phyloP scores from a whole-genome alignment of 2,888 invertebrate genomes.

The Eutolmus rufibarbis region DNA sequence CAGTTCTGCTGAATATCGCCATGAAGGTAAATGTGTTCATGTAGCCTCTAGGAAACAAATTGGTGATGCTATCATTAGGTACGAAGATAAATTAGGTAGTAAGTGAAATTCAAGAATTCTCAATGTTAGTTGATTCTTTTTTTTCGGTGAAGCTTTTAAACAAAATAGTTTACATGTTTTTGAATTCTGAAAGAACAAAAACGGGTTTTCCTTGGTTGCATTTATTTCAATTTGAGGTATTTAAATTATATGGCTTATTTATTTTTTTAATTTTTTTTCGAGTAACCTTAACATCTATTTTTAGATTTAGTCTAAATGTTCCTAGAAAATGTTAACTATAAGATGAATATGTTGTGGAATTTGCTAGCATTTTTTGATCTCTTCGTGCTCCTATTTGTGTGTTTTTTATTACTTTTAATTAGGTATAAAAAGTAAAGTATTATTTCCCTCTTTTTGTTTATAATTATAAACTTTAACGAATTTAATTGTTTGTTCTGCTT shows the following conservation, averaged over 20 bases:
- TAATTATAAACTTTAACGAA: background rate
- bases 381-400: background rate
- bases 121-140: background rate
- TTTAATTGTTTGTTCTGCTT: background rate
- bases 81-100: conserved; percentile 55
- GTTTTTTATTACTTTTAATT: background rate
- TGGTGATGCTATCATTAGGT: conserved; percentile 62
- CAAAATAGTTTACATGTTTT: background rate
- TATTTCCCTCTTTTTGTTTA: background rate
- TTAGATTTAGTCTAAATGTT: background rate
- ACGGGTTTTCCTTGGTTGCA: conserved; percentile 2
- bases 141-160: background rate
- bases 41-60: conserved; percentile 65
- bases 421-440: background rate
- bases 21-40: conserved; percentile 62
- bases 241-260: conserved; percentile 1
- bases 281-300: background rate
- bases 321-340: background rate
- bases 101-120: conserved; percentile 13
- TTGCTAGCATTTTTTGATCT: conserved; percentile 13
- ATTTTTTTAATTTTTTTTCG: background rate
- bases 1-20: conserved; percentile 42
- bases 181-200: background rate
- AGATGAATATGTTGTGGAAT: background rate
- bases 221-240: background rate